These are phyloP conservation scores for Agapornis canus DNA, from an alignment of 2,797 vertebrate genomes.

Conservation along the genomic window DNA sequence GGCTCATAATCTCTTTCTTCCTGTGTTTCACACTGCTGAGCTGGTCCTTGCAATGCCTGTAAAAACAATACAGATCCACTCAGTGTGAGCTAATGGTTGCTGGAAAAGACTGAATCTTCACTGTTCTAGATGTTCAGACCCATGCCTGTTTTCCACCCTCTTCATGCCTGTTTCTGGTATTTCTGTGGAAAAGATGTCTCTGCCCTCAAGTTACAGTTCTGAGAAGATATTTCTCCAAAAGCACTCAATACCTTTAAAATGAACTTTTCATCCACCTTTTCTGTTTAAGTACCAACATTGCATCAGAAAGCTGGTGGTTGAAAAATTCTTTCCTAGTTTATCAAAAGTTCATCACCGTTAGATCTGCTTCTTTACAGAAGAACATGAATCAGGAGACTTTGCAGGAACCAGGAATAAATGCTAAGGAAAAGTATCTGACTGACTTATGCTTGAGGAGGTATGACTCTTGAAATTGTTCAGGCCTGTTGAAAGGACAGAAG, in stretches of 20 bases:
- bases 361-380: background rate
- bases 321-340: background rate
- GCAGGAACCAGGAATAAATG: background rate
- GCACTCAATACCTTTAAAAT: background rate
- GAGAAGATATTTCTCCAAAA: background rate
- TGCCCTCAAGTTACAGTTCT: background rate
- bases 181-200: background rate
- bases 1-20: background rate
- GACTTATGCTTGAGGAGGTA: background rate
- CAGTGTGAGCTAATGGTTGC: background rate
- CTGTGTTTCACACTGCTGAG: background rate
- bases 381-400: background rate
- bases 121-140: background rate
- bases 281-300: background rate
- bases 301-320: background rate
- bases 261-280: background rate
- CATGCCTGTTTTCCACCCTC: background rate
- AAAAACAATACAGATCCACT: accelerated
- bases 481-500: background rate
- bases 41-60: accelerated
- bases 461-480: background rate
- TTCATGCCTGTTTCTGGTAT: background rate
- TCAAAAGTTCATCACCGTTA: background rate
- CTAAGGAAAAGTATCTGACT: background rate
- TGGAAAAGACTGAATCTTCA: background rate